Evolutionary conservation across 2,888 invertebrate genomes (phyloP).

Genomic region (Rhingia campestris): DNA sequence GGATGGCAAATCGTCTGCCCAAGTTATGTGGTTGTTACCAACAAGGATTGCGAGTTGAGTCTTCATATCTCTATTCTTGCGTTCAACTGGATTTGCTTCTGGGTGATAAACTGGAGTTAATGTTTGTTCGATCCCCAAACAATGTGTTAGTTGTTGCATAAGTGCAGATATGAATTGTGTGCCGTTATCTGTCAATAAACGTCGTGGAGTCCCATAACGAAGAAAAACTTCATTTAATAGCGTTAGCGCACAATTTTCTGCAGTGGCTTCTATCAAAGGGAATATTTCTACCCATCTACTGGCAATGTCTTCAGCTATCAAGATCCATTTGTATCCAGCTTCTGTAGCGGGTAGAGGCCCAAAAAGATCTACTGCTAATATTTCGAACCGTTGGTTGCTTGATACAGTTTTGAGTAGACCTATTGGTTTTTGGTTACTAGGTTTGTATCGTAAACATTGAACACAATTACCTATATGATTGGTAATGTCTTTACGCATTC

Average conservation of each 20-base stretch:
- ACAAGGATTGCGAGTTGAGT: too few species aligned
- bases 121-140: slow-evolving; percentile 57
- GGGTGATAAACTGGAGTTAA: slow-evolving; percentile 59
- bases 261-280: slow-evolving; percentile 76
- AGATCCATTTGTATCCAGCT: slow-evolving; percentile 75
- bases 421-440: slow-evolving; percentile 65
- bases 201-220: slow-evolving; percentile 77
- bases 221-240: slow-evolving; percentile 79
- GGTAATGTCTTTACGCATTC: slow-evolving; percentile 1
- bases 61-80: too few species aligned
- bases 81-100: not conserved
- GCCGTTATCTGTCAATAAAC: slow-evolving; percentile 79
- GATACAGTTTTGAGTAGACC: slow-evolving; percentile 68
- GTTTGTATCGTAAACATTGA: slow-evolving; percentile 15
- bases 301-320: slow-evolving; percentile 76
- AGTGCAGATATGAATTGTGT: slow-evolving; percentile 78
- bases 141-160: slow-evolving; percentile 77
- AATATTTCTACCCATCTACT: slow-evolving; percentile 77
- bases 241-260: slow-evolving; percentile 75
- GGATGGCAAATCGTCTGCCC: too few species aligned
- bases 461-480: slow-evolving; percentile 19
- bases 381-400: slow-evolving; percentile 70
- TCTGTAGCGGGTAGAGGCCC: slow-evolving; percentile 54
- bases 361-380: slow-evolving; percentile 69
- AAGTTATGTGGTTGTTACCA: too few species aligned